Conservation (phyloP, 2,797 vertebrate genomes). For the Microctenopoma steveboyesi region DNA sequence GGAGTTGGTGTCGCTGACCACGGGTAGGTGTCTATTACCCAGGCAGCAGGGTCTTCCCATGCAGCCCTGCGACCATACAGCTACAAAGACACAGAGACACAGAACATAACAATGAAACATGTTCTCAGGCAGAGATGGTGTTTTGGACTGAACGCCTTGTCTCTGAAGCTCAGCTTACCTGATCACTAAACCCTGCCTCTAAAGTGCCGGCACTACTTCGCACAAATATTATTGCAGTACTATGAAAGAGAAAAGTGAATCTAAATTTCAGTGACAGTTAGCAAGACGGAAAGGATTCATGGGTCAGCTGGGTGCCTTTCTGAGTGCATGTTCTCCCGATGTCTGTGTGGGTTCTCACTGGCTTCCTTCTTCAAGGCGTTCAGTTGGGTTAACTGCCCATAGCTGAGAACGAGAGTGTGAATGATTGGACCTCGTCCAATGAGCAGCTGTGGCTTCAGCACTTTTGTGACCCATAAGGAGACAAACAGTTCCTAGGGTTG, state of each 20-base stretch:
- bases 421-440: too few relatives aligned
- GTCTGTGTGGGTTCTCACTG: too few relatives aligned
- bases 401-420: too few relatives aligned
- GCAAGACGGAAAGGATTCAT: not conserved
- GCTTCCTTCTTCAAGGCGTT: too few relatives aligned
- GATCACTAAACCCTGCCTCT: not conserved
- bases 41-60: constrained; percentile 96
- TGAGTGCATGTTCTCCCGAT: too few relatives aligned
- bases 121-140: not conserved
- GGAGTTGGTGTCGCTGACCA: constrained; percentile 90
- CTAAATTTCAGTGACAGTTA: not conserved
- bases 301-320: too few relatives aligned
- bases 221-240: not conserved
- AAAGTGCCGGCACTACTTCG: not conserved
- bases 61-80: constrained; percentile 92
- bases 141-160: not conserved
- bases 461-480: too few relatives aligned
- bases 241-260: too few relatives aligned
- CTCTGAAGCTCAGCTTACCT: too few relatives aligned
- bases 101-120: not conserved
- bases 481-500: too few relatives aligned
- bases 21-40: constrained; percentile 96
- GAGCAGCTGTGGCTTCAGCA: too few relatives aligned
- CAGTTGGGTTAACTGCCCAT: too few relatives aligned
- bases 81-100: constrained; percentile 68